phyloP scores from a whole-genome alignment of 2,888 invertebrate species.

The Sericinus montela region DNA sequence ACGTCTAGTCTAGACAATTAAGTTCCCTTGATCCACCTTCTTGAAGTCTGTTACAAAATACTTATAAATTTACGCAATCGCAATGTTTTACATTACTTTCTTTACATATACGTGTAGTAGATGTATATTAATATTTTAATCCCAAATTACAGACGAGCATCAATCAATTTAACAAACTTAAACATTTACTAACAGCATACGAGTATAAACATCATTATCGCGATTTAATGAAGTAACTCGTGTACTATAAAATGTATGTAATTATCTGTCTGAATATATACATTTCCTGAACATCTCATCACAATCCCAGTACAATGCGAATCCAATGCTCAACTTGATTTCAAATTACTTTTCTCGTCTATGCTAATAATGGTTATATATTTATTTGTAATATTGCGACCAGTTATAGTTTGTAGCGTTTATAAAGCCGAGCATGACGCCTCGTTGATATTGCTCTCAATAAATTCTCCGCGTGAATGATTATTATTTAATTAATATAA shows the following conservation, averaged over 20 bases:
- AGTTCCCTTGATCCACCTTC: too few relatives aligned
- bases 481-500: too few relatives aligned
- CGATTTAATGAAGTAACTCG: neutral
- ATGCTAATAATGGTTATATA: constrained; percentile 11
- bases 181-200: too few relatives aligned
- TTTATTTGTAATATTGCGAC: constrained; percentile 6
- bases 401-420: constrained; percentile 10
- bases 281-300: neutral
- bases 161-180: too few relatives aligned
- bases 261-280: constrained; percentile 8
- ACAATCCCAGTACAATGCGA: neutral
- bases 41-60: too few relatives aligned
- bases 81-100: too few relatives aligned
- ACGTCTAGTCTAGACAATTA: too few relatives aligned
- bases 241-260: neutral
- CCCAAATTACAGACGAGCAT: too few relatives aligned
- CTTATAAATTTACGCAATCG: too few relatives aligned
- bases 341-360: constrained; percentile 10
- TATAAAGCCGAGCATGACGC: constrained; percentile 7
- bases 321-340: neutral
- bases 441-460: neutral
- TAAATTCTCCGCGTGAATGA: too few relatives aligned
- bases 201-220: neutral
- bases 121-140: too few relatives aligned
- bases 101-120: too few relatives aligned